Evolutionary conservation across 2,113 vertebrate genomes (phyloP).

Genomic region (Turdus rufiventris): DNA sequence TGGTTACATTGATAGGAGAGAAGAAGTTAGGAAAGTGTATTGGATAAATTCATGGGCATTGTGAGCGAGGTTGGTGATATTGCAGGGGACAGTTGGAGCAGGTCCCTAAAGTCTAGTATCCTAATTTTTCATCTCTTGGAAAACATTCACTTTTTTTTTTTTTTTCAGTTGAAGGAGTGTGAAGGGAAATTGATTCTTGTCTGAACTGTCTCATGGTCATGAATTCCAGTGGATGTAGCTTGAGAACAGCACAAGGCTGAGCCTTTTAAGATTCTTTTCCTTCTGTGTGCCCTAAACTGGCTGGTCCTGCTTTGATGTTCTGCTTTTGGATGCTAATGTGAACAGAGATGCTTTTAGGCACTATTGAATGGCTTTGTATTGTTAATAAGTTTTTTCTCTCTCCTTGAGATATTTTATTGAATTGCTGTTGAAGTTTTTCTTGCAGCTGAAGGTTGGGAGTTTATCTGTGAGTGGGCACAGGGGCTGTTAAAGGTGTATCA

Average conservation of each 20-base stretch:
- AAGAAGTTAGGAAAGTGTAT: background rate
- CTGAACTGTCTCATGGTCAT: background rate
- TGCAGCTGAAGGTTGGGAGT: background rate
- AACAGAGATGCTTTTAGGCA: background rate
- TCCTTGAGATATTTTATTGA: background rate
- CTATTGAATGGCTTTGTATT: background rate
- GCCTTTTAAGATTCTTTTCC: background rate
- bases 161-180: background rate
- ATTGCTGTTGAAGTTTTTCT: background rate
- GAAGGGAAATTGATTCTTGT: background rate
- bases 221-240: background rate
- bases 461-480: fast-evolving
- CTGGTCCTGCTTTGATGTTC: background rate
- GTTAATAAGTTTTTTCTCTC: background rate
- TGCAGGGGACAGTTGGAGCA: background rate
- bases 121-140: background rate
- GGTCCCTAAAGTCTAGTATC: background rate
- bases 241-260: background rate
- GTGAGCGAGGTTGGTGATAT: background rate
- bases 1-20: too few species aligned
- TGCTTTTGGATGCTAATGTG: background rate
- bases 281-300: background rate
- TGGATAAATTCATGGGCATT: background rate
- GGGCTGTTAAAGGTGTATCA: background rate
- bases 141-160: background rate